A percentile compares a stretch with the other conserved stretches of the same genome.
phyloP scores from a whole-genome alignment of 2,113 vertebrate genomes.

The Catharus minimus region DNA sequence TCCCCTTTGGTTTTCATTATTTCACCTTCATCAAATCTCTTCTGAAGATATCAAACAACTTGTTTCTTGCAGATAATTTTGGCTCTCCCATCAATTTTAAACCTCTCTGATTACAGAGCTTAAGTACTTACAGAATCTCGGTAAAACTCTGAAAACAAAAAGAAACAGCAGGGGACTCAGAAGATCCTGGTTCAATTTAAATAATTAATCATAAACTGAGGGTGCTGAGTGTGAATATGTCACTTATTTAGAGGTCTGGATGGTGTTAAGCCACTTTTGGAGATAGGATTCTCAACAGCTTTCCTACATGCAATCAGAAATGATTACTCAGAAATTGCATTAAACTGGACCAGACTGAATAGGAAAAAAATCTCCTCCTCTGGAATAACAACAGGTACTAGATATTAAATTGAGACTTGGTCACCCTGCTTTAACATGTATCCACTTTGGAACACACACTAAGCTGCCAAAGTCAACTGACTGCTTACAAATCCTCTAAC shows the following conservation, averaged over 20 bases:
- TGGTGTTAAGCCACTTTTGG: neutral
- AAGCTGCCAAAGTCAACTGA: neutral
- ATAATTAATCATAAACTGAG: neutral
- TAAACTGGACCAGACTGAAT: neutral
- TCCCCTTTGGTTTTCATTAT: neutral
- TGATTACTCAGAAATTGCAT: neutral
- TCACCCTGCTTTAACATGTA: neutral
- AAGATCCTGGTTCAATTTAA: neutral
- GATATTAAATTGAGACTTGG: neutral
- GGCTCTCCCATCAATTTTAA: neutral
- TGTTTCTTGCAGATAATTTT: neutral
- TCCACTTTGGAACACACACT: neutral
- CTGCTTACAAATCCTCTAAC: neutral
- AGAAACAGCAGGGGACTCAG: neutral
- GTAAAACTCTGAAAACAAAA: neutral
- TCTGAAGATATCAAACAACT: neutral
- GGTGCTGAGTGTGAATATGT: neutral
- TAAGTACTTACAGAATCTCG: neutral
- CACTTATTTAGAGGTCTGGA: neutral
- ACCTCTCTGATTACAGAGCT: neutral
- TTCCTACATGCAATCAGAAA: neutral
- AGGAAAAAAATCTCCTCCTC: neutral
- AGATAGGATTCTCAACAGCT: neutral
- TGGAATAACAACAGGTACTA: neutral
- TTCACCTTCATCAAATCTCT: neutral